Percentiles rank a stretch among this genome's conserved stretches.
Evolutionary conservation across 1,140 invertebrate genomes (phyloP).

Genomic region (Tribolium madens): DNA sequence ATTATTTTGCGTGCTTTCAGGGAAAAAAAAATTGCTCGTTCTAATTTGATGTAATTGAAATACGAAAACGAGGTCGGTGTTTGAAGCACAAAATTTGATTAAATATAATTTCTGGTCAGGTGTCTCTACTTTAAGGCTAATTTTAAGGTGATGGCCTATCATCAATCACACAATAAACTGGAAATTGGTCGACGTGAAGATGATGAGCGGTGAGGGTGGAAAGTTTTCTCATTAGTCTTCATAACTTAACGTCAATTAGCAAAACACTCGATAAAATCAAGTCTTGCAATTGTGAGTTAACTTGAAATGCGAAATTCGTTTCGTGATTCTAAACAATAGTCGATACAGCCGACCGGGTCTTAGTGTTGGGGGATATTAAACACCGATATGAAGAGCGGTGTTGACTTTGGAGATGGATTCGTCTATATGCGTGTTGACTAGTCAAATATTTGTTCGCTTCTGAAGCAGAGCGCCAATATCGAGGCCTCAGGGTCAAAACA

Average conservation of each 20-base stretch:
- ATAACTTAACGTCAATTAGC: constrained; percentile 33
- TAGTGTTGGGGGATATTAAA: constrained; percentile 58
- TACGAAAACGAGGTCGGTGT: not conserved
- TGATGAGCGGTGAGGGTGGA: constrained; percentile 12
- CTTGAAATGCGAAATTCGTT: not conserved
- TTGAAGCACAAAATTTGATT: not conserved
- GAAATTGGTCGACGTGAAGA: not conserved
- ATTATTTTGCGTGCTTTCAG: constrained; percentile 6
- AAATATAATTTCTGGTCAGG: not conserved
- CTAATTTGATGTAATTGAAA: not conserved
- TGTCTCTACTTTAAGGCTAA: not conserved
- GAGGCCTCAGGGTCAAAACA: constrained; percentile 34
- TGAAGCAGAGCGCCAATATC: constrained; percentile 41
- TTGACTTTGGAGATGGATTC: constrained; percentile 60
- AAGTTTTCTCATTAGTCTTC: constrained; percentile 37
- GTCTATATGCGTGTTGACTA: constrained; percentile 61
- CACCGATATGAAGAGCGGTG: constrained; percentile 61
- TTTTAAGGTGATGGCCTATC: not conserved
- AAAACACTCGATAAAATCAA: constrained; percentile 18
- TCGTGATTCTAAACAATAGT: not conserved
- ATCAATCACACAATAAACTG: constrained; percentile 32
- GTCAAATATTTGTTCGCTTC: constrained; percentile 61
- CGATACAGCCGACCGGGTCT: constrained; percentile 9
- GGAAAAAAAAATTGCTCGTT: constrained; percentile 8
- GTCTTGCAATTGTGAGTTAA: not conserved